These are phyloP conservation scores for Sternotherus odoratus DNA, from an alignment of 2,797 vertebrate species.

Conservation along the genomic window DNA sequence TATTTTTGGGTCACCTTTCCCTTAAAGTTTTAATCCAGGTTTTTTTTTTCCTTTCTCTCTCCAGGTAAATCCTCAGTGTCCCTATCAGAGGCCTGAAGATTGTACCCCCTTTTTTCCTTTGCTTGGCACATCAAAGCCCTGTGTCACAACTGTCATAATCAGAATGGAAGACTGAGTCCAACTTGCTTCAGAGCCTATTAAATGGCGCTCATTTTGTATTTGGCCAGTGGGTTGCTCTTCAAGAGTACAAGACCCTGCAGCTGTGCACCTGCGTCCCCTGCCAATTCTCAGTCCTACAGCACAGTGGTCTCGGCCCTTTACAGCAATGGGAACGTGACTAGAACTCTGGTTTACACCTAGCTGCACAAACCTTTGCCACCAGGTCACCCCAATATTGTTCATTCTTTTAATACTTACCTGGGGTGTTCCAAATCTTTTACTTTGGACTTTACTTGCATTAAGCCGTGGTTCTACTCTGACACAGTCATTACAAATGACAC, in stretches of 20 bases:
- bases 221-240: not conserved
- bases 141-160: not conserved
- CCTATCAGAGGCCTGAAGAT: not conserved
- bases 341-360: conserved; percentile 3
- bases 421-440: not conserved
- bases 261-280: not conserved
- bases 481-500: not conserved
- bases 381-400: not conserved
- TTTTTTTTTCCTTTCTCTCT: not conserved
- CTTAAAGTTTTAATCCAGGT: not conserved
- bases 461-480: not conserved
- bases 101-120: not conserved
- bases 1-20: not conserved
- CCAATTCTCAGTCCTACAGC: not conserved
- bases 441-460: not conserved
- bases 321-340: not conserved
- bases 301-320: not conserved
- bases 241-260: not conserved
- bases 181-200: not conserved
- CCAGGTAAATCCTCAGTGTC: not conserved
- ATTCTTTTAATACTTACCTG: not conserved
- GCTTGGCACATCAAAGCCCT: not conserved
- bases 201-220: conserved; percentile 1
- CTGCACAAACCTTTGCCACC: not conserved
- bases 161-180: not conserved